Percentiles rank a stretch among this genome's conserved stretches.
Evolutionary conservation across 2,888 invertebrate species (phyloP).

Genomic region (Drosophila helvetica): DNA sequence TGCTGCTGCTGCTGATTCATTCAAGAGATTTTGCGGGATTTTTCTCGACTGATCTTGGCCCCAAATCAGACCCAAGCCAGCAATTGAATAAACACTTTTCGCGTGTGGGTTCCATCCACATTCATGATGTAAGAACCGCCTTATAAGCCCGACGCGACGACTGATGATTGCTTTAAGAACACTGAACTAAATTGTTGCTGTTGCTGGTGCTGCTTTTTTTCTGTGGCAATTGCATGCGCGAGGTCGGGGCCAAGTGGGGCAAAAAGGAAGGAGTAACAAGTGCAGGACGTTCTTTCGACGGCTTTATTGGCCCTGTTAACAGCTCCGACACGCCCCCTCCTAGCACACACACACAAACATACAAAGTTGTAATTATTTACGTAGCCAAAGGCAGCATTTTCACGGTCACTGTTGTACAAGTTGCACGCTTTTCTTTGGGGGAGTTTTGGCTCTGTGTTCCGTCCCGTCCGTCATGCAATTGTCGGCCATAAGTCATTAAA

Average conservation of each 20-base stretch:
- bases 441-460: slow-evolving; percentile 8
- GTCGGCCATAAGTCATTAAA: slow-evolving; percentile 75
- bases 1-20: slow-evolving; percentile 33
- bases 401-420: slow-evolving; percentile 61
- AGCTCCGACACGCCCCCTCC: slow-evolving; percentile 37
- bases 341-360: neutral
- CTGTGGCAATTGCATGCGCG: slow-evolving; percentile 23
- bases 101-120: slow-evolving; percentile 30
- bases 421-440: slow-evolving; percentile 54
- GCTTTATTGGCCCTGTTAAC: slow-evolving; percentile 50
- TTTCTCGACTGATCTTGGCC: slow-evolving; percentile 44
- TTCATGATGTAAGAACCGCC: slow-evolving; percentile 48
- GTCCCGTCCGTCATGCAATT: slow-evolving; percentile 61
- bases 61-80: slow-evolving; percentile 25
- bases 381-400: slow-evolving; percentile 42
- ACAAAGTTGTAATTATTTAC: slow-evolving; percentile 45
- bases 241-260: slow-evolving; percentile 11
- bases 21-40: slow-evolving; percentile 6
- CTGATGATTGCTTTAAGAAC: slow-evolving; percentile 14
- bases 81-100: slow-evolving; percentile 22
- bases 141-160: slow-evolving; percentile 27
- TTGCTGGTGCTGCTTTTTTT: too few species aligned
- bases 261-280: slow-evolving; percentile 9
- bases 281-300: slow-evolving; percentile 19
- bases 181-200: neutral